Percentiles rank a stretch among this genome's conserved stretches.
Evolutionary conservation across 2,888 invertebrate species (phyloP).

Genomic region (Stegophylla sp.): DNA sequence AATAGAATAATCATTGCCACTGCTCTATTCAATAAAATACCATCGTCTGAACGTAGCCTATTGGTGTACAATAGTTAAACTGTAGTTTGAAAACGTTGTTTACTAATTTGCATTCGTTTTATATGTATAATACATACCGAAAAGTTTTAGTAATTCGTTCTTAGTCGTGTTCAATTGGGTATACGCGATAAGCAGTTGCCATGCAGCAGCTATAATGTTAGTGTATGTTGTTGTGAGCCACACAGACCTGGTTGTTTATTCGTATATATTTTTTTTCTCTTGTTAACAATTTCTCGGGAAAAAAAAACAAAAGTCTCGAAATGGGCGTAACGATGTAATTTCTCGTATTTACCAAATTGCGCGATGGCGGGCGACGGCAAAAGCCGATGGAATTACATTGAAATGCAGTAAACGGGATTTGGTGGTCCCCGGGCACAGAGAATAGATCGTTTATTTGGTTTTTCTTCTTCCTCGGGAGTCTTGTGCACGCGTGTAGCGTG

Average conservation of each 20-base stretch:
- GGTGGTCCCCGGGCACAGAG: constrained; percentile 46
- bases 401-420: constrained; percentile 59
- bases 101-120: too few species aligned
- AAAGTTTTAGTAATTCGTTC: neutral
- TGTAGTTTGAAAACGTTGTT: too few species aligned
- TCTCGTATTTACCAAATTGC: constrained; percentile 20
- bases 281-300: neutral
- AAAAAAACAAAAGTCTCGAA: constrained; percentile 10
- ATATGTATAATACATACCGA: too few species aligned
- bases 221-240: neutral
- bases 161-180: constrained; percentile 10
- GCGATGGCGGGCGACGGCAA: constrained; percentile 61
- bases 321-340: constrained; percentile 40
- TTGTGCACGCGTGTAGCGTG: neutral
- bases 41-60: too few species aligned
- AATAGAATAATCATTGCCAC: too few species aligned
- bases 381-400: constrained; percentile 54
- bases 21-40: too few species aligned
- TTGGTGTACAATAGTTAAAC: too few species aligned
- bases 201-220: too few species aligned
- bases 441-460: constrained; percentile 55
- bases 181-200: constrained; percentile 13
- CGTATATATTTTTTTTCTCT: constrained; percentile 5
- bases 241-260: neutral
- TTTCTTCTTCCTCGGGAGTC: constrained; percentile 5